Percentiles rank a stretch among this genome's conserved stretches.
phyloP scores from a whole-genome alignment of 2,113 vertebrate genomes.

The Lycaon pictus region DNA sequence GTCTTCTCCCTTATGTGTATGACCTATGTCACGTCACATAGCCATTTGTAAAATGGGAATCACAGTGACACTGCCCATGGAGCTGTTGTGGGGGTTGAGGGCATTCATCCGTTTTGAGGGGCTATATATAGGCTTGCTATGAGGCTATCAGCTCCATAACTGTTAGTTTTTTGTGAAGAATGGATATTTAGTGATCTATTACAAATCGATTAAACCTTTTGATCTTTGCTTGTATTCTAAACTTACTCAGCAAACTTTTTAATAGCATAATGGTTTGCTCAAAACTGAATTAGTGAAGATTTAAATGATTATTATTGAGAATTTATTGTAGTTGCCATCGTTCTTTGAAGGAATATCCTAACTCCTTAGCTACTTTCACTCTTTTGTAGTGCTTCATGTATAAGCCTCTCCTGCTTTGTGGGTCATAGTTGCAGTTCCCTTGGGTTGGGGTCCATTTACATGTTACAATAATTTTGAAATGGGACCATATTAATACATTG shows the following conservation, averaged over 20 bases:
- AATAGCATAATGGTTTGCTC: background rate
- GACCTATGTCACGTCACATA: background rate
- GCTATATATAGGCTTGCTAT: background rate
- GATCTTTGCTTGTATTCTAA: slow-evolving; percentile 40
- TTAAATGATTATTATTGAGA: background rate
- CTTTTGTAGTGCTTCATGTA: background rate
- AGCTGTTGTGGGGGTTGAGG: background rate
- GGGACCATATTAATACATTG: background rate
- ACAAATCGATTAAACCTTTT: background rate
- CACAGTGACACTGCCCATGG: background rate
- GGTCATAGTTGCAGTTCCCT: background rate
- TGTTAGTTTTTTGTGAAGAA: slow-evolving; percentile 3
- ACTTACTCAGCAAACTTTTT: background rate
- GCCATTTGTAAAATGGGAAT: background rate
- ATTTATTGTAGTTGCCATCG: background rate
- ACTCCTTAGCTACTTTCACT: background rate
- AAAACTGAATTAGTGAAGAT: background rate
- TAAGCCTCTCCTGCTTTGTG: background rate
- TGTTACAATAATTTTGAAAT: background rate
- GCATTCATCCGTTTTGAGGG: background rate
- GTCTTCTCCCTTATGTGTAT: background rate
- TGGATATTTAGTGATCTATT: background rate
- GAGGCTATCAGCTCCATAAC: background rate
- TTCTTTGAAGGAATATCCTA: background rate
- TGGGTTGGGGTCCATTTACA: background rate